phyloP scores from a whole-genome alignment of 1,140 invertebrate genomes.

The Grapholita molesta region DNA sequence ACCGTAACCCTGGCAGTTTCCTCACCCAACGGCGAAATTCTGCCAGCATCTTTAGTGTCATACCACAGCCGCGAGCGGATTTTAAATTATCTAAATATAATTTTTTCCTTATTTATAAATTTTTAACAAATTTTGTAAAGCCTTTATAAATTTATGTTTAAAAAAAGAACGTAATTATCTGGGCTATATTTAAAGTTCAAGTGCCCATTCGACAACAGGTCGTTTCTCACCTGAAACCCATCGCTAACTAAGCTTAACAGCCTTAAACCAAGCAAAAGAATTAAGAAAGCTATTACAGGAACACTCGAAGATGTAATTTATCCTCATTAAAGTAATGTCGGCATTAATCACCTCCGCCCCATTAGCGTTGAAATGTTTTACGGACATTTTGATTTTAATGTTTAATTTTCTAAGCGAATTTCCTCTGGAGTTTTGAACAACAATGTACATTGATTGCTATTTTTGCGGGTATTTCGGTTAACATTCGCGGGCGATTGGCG shows the following conservation, averaged over 20 bases:
- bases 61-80: no score
- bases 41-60: no score
- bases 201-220: no score
- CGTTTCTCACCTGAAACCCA: background rate
- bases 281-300: slow-evolving; percentile 51
- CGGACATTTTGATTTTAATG: slow-evolving; percentile 18
- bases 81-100: no score
- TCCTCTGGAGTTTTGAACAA: background rate
- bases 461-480: background rate
- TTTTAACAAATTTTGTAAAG: no score
- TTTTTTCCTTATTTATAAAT: no score
- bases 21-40: no score
- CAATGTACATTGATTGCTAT: slow-evolving; percentile 12
- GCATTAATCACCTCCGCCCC: slow-evolving; percentile 63
- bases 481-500: background rate
- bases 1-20: no score
- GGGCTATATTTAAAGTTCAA: no score
- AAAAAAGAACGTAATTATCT: no score
- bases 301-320: slow-evolving; percentile 63
- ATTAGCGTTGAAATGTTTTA: slow-evolving; percentile 49
- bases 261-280: slow-evolving; percentile 40
- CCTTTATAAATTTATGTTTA: no score
- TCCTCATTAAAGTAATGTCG: slow-evolving; percentile 66
- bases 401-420: slow-evolving; percentile 9
- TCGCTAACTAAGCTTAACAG: slow-evolving; percentile 1